Conservation (phyloP, 2,797 vertebrate genomes). For the Enteromius argenteus region DNA sequence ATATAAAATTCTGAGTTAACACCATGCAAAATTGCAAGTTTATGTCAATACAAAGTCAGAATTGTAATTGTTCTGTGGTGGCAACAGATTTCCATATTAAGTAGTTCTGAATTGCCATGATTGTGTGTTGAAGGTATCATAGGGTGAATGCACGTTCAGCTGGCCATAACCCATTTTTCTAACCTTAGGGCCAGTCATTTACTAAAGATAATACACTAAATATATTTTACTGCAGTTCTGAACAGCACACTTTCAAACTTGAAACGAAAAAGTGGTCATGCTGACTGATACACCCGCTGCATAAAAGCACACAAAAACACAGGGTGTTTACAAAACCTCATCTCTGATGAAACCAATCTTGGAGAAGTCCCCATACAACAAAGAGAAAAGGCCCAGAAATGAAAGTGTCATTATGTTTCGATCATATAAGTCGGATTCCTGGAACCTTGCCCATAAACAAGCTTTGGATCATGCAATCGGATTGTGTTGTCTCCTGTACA, state of each 20-base stretch:
- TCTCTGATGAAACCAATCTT: slow-evolving; percentile 15
- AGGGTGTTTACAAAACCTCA: background rate
- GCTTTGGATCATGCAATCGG: slow-evolving; percentile 1
- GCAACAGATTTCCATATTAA: background rate
- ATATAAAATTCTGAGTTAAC: too few relatives aligned
- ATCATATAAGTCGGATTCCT: slow-evolving; percentile 32
- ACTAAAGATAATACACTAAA: background rate
- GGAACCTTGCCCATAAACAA: slow-evolving; percentile 35
- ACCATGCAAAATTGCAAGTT: too few relatives aligned
- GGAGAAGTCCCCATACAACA: background rate
- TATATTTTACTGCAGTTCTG: background rate
- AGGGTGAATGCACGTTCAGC: background rate
- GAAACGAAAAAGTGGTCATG: background rate
- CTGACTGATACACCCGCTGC: background rate
- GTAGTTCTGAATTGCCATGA: background rate
- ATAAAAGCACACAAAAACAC: slow-evolving; percentile 32
- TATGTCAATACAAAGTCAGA: too few relatives aligned
- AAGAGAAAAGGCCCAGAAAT: slow-evolving; percentile 31
- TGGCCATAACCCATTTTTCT: background rate
- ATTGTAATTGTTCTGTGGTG: background rate
- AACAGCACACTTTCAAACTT: background rate
- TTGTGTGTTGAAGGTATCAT: background rate
- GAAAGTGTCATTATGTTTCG: slow-evolving; percentile 42
- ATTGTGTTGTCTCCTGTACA: slow-evolving; percentile 20
- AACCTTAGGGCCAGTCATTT: background rate